These are phyloP conservation scores for Orthosia incerta DNA, from an alignment of 2,888 invertebrate genomes.

Conservation along the genomic window DNA sequence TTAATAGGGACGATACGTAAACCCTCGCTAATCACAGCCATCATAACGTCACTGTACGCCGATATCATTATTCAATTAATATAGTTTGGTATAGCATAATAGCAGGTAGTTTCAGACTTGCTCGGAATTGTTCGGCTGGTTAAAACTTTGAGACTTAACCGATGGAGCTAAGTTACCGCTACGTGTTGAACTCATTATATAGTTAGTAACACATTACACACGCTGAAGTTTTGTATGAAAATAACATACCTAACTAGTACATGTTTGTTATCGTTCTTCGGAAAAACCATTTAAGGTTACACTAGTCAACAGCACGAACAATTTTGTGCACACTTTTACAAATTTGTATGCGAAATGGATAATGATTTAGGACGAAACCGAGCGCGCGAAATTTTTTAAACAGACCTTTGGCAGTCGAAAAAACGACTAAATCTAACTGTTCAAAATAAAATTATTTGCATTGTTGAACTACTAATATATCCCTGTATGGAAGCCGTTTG, in stretches of 20 bases:
- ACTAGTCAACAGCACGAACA: too few species aligned
- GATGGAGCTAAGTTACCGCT: not conserved
- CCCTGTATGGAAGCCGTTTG: too few species aligned
- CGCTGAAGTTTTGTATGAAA: not conserved
- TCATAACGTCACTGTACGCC: slow-evolving; percentile 6
- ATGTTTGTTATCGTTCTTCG: not conserved
- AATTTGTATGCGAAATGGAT: too few species aligned
- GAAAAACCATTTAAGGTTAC: not conserved
- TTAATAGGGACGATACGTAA: slow-evolving; percentile 7
- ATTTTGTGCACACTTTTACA: too few species aligned
- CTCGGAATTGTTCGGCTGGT: too few species aligned
- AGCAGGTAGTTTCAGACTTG: slow-evolving; percentile 18
- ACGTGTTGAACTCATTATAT: slow-evolving; percentile 3
- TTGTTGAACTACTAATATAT: too few species aligned
- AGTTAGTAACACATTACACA: not conserved
- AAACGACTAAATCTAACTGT: too few species aligned
- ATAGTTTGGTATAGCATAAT: not conserved
- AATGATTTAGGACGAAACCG: too few species aligned
- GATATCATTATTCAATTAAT: slow-evolving; percentile 20
- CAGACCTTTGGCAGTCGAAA: too few species aligned
- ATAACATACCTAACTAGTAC: not conserved
- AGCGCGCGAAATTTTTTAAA: too few species aligned
- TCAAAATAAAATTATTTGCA: too few species aligned
- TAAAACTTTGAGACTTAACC: slow-evolving; percentile 15
- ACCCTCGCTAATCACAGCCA: slow-evolving; percentile 36